These are phyloP conservation scores for Drosophila leonis DNA, from an alignment of 2,888 invertebrate species.

Conservation along the genomic window DNA sequence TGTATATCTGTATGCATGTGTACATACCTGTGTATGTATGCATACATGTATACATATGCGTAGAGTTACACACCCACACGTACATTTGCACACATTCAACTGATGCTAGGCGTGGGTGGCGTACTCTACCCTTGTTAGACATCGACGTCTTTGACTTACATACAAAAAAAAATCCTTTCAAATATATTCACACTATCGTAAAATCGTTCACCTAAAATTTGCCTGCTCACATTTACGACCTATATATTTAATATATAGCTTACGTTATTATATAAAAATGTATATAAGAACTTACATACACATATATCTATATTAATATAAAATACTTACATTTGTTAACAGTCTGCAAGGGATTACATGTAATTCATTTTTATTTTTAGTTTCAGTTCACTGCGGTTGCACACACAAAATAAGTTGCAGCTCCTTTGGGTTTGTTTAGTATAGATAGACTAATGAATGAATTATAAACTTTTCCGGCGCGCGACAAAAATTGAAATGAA, in stretches of 20 bases:
- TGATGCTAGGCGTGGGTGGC: neutral
- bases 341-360: neutral
- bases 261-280: neutral
- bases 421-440: neutral
- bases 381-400: constrained; percentile 1
- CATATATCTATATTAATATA: neutral
- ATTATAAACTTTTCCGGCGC: constrained; percentile 29
- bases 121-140: neutral
- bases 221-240: too few species aligned
- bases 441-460: neutral
- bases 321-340: constrained; percentile 20
- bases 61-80: neutral
- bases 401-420: constrained; percentile 5
- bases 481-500: constrained; percentile 44
- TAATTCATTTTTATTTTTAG: neutral
- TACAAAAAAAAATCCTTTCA: too few species aligned
- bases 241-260: too few species aligned
- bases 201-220: neutral
- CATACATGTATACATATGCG: neutral
- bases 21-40: neutral
- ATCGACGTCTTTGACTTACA: neutral
- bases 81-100: neutral
- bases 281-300: constrained; percentile 4
- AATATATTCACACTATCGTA: neutral
- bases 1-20: too few species aligned